These are phyloP conservation scores for Guaruba guarouba DNA, from an alignment of 2,113 vertebrate genomes.

Conservation along the genomic window DNA sequence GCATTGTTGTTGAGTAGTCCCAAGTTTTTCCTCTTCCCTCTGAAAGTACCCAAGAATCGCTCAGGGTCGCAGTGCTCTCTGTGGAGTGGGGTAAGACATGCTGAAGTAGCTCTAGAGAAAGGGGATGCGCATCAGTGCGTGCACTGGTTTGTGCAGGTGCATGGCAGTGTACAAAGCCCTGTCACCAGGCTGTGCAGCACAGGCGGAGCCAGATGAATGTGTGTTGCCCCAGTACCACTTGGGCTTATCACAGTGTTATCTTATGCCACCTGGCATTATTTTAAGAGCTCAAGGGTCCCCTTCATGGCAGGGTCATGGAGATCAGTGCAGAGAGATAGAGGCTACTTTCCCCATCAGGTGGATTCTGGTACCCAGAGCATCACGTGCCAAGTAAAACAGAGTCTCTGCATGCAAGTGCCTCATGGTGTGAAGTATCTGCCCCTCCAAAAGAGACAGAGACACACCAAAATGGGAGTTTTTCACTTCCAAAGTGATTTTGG, in stretches of 20 bases:
- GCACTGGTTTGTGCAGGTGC: accelerated
- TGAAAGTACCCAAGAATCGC: neutral
- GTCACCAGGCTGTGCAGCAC: neutral
- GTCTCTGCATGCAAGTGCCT: neutral
- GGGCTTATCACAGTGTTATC: neutral
- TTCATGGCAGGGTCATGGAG: neutral
- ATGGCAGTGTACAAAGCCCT: neutral
- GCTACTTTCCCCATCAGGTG: neutral
- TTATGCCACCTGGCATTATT: neutral
- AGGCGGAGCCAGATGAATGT: neutral
- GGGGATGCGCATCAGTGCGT: neutral
- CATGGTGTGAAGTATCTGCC: neutral
- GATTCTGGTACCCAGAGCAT: neutral
- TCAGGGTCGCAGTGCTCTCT: neutral
- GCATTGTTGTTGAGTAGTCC: neutral
- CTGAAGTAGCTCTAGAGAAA: neutral
- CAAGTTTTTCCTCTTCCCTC: neutral
- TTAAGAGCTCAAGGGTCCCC: neutral
- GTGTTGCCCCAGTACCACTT: neutral
- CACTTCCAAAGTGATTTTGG: neutral
- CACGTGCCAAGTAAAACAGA: neutral
- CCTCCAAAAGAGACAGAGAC: neutral
- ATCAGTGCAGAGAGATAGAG: neutral
- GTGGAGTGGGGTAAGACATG: neutral
- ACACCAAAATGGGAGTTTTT: neutral